Evolutionary conservation across 2,113 vertebrate genomes (phyloP).

Genomic region (Tyrannus savana): DNA sequence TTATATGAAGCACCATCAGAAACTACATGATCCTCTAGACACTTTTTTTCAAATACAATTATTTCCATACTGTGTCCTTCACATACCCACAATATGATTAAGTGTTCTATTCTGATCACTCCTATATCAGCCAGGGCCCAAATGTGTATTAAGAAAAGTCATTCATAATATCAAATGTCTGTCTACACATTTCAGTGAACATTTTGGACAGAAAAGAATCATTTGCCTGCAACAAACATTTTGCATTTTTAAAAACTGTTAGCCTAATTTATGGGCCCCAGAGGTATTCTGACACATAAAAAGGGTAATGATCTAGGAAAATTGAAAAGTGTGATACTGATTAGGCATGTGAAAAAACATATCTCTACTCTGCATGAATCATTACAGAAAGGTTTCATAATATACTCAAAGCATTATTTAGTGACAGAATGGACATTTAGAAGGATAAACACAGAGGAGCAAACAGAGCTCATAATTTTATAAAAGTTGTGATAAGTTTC

Average conservation of each 20-base stretch:
- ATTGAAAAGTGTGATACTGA: slow-evolving; percentile 51
- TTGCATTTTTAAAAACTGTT: slow-evolving; percentile 2
- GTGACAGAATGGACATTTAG: slow-evolving; percentile 42
- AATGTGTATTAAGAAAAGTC: neutral
- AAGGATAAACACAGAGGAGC: slow-evolving; percentile 47
- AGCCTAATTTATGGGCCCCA: slow-evolving; percentile 16
- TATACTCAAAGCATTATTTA: slow-evolving; percentile 28
- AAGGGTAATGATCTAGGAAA: slow-evolving; percentile 59
- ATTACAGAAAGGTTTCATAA: slow-evolving; percentile 48
- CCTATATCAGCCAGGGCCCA: neutral
- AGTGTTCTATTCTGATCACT: neutral
- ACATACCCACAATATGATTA: neutral
- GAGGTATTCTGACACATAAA: slow-evolving; percentile 36
- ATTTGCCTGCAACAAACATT: slow-evolving; percentile 13
- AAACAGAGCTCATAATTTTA: slow-evolving; percentile 45
- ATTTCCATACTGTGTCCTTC: neutral
- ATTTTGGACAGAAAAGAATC: slow-evolving; percentile 2
- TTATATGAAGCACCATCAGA: neutral
- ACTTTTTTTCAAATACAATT: neutral
- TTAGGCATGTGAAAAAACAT: slow-evolving; percentile 63
- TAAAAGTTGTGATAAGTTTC: neutral
- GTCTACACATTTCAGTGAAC: neutral
- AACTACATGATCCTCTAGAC: neutral
- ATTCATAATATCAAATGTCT: neutral
- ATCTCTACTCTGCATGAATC: slow-evolving; percentile 31